Evolutionary conservation across 2,888 invertebrate genomes (phyloP).

Genomic region (Pheosia tremula): DNA sequence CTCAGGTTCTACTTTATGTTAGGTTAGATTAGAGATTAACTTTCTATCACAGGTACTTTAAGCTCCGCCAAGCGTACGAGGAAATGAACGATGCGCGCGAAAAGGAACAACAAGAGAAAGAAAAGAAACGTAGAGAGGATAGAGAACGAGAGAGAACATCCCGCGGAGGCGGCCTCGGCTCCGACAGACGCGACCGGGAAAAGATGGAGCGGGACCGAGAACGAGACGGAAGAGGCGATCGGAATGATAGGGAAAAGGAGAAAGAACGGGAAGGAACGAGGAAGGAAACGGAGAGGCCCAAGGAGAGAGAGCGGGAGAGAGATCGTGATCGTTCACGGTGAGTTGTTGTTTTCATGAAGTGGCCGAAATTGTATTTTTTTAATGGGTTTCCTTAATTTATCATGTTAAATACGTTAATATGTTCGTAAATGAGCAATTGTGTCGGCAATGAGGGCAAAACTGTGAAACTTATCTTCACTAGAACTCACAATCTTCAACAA

Average conservation of each 20-base stretch:
- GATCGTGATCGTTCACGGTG: slow-evolving; percentile 35
- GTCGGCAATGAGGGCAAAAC: no score
- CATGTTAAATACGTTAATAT: no score
- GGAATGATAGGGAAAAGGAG: slow-evolving; percentile 37
- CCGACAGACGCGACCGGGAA: slow-evolving; percentile 72
- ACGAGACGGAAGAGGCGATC: slow-evolving; percentile 54
- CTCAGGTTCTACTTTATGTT: no score
- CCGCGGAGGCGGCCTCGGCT: slow-evolving; percentile 70
- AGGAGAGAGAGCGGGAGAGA: slow-evolving; percentile 33
- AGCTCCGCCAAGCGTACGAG: slow-evolving; percentile 88
- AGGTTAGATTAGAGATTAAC: not conserved
- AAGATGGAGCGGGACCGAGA: slow-evolving; percentile 75
- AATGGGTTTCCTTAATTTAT: no score
- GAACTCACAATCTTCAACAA: no score
- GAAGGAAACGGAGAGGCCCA: slow-evolving; percentile 24
- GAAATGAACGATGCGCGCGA: slow-evolving; percentile 86
- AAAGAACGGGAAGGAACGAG: slow-evolving; percentile 37
- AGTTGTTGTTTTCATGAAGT: slow-evolving; percentile 8
- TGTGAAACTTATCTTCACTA: no score
- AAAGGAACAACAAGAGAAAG: slow-evolving; percentile 85
- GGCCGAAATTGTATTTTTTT: no score
- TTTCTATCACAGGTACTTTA: slow-evolving; percentile 81
- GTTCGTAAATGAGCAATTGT: no score
- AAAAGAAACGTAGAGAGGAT: slow-evolving; percentile 74
- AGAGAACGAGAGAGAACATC: slow-evolving; percentile 65